Base-by-base conservation (phyloP, 2,797 vertebrate species). In the Siniperca undulata region DNA sequence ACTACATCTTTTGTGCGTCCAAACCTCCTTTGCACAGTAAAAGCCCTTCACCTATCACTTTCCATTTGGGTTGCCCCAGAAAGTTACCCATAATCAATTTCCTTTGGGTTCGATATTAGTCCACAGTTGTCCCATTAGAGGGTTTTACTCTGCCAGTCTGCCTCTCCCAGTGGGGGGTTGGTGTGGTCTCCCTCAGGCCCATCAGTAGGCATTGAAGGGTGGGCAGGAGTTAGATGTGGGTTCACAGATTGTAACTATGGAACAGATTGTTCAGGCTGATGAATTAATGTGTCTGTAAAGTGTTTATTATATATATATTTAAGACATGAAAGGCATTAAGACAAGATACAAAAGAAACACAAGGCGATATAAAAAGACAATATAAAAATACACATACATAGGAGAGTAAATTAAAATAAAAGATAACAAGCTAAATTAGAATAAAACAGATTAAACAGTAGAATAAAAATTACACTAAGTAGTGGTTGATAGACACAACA, bases 81-180 rank as follows among this genome's bases (percentile, higher is more conserved):
- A 44, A 81, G 13, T 68, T 40, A 3, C 17, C 17, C 17, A 68
- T 16, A 53, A 70, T 62, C 61, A 53, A 80, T 69, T 17, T 13
- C 3, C 16, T 53, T 36, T 67, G 5, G 46, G 24, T 48, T 74
- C 27, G 2, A 60, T 44, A 11, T 34, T 4, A 17, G 40, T 44
- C 70, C 55, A 60, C 64, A 16, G 46, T 22, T 8, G 58, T 27
- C 20, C 70, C 59, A 70, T 78, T 78, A 65, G 30, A 38, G 46
- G 65, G 36, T 55, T 60, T 55, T 8, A 58, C 70, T 61, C 44
- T 55, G 30, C 30, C 30, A 30, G 30, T 30, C 30, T 30, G 3
- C 0, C 30, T 30, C 30, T 30, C 67, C 16, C 72, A 71, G 82
- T 19, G 11, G 70, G 74, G 81, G 75, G 27, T 48, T 22, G 52